Evolutionary conservation across 2,888 invertebrate genomes (phyloP).

Genomic region (Lycocerus yunnanus): DNA sequence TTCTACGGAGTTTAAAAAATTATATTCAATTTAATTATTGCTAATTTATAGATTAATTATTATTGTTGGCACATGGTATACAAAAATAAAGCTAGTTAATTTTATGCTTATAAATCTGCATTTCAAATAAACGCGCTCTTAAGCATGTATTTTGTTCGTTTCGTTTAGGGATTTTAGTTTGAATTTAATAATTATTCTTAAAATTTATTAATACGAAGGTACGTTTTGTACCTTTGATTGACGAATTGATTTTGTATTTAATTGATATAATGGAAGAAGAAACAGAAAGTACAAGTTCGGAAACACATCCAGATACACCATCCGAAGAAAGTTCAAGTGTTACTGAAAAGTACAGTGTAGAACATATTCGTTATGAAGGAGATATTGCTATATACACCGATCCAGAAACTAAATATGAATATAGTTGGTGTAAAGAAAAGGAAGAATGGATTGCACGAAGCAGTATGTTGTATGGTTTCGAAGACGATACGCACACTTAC

Average conservation of each 20-base stretch:
- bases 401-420: slow-evolving; percentile 69
- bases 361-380: slow-evolving; percentile 72
- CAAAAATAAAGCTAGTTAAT: not conserved
- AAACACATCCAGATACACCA: not conserved
- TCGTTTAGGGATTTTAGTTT: not conserved
- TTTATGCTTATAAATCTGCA: not conserved
- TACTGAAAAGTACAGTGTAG: slow-evolving; percentile 25
- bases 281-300: not conserved
- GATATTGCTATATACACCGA: slow-evolving; percentile 76
- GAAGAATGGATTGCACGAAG: slow-evolving; percentile 62
- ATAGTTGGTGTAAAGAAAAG: slow-evolving; percentile 66
- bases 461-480: slow-evolving; percentile 65
- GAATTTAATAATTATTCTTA: not conserved
- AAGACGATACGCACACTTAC: slow-evolving; percentile 78
- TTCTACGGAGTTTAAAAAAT: not conserved
- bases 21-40: not conserved
- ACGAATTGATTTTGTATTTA: not conserved
- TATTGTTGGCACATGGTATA: not conserved
- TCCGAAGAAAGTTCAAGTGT: not conserved
- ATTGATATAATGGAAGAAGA: not conserved
- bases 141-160: not conserved
- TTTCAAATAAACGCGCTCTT: not conserved
- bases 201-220: too few relatives aligned
- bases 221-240: too few relatives aligned
- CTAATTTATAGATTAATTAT: not conserved